Evolutionary conservation across 2,797 vertebrate genomes (phyloP).

Genomic region (Poecilia velifera): DNA sequence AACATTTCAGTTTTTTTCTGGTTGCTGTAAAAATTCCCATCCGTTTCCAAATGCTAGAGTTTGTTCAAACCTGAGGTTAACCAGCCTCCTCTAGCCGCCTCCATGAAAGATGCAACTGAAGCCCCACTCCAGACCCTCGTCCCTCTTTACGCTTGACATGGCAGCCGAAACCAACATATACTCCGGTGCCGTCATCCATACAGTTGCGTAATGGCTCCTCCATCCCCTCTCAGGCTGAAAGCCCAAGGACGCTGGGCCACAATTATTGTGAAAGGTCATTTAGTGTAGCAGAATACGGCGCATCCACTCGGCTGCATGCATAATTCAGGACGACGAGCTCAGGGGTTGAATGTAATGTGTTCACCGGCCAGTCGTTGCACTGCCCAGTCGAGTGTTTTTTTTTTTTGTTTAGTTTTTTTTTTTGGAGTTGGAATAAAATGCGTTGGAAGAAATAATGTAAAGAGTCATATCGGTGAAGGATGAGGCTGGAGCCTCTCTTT

Average conservation of each 20-base stretch:
- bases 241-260: slow-evolving; percentile 73
- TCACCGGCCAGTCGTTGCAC: slow-evolving; percentile 23
- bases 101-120: slow-evolving; percentile 48
- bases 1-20: slow-evolving; percentile 38
- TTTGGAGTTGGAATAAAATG: slow-evolving; percentile 29
- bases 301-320: slow-evolving; percentile 53
- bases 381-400: slow-evolving; percentile 22
- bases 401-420: too few species aligned
- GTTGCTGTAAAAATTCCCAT: slow-evolving; percentile 21
- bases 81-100: slow-evolving; percentile 29
- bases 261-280: slow-evolving; percentile 82
- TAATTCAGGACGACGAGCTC: slow-evolving; percentile 57
- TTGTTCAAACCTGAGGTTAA: slow-evolving; percentile 23
- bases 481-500: slow-evolving; percentile 13
- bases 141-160: slow-evolving; percentile 66
- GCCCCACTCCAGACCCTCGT: slow-evolving; percentile 18
- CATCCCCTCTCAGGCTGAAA: slow-evolving; percentile 54
- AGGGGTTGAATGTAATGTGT: slow-evolving; percentile 59
- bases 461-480: slow-evolving; percentile 34
- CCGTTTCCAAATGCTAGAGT: slow-evolving; percentile 20
- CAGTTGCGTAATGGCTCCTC: slow-evolving; percentile 71
- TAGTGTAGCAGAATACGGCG: slow-evolving; percentile 60
- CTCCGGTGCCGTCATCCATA: slow-evolving; percentile 58
- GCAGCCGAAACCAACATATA: slow-evolving; percentile 75
- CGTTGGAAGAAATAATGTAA: slow-evolving; percentile 19